These are phyloP conservation scores for Heliconius erato DNA, from an alignment of 2,888 invertebrate species.

Conservation along the genomic window DNA sequence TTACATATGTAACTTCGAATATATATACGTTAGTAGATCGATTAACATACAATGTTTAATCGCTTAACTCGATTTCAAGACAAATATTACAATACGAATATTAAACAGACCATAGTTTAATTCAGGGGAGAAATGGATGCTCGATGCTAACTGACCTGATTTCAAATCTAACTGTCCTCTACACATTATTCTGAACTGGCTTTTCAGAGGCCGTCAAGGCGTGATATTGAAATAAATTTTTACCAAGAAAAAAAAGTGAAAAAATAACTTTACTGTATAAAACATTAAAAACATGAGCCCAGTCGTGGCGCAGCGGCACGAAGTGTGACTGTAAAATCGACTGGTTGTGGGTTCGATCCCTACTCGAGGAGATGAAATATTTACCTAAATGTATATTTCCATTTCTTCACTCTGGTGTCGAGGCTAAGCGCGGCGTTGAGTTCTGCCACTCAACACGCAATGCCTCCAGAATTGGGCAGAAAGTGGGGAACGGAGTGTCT, in stretches of 20 bases:
- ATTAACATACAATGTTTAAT: neutral
- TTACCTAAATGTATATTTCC: too few species aligned
- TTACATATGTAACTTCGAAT: neutral
- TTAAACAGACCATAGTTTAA: neutral
- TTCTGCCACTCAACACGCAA: too few species aligned
- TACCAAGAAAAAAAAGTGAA: neutral
- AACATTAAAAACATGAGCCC: too few species aligned
- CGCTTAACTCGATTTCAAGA: neutral
- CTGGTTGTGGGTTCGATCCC: too few species aligned
- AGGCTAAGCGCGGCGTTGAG: too few species aligned
- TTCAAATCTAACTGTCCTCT: conserved; percentile 7
- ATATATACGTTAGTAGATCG: neutral
- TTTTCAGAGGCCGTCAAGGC: neutral
- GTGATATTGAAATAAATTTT: neutral
- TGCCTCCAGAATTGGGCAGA: too few species aligned
- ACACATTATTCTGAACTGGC: conserved; percentile 2
- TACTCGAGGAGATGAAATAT: too few species aligned
- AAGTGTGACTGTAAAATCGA: too few species aligned
- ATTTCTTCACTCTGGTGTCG: too few species aligned
- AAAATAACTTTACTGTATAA: too few species aligned
- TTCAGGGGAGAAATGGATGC: neutral
- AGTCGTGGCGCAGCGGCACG: too few species aligned
- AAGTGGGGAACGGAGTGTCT: too few species aligned
- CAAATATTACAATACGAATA: conserved; percentile 24
- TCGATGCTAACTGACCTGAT: conserved; percentile 21